Conservation (phyloP, 2,797 vertebrate genomes). For the Halcyon badia region DNA sequence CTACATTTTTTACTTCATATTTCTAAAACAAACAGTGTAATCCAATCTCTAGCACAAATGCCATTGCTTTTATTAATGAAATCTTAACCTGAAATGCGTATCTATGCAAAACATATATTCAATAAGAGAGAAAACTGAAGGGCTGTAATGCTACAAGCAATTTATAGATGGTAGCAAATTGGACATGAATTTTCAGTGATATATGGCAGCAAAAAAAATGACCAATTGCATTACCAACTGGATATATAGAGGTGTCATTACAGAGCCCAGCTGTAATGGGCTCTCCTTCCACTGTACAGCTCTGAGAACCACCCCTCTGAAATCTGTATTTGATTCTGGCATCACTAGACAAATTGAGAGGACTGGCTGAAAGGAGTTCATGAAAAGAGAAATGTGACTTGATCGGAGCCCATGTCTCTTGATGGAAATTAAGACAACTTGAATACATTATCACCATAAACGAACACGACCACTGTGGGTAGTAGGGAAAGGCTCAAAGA, state of each 20-base stretch:
- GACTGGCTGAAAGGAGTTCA: not conserved
- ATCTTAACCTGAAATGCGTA: not conserved
- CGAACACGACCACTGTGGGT: rapidly evolving
- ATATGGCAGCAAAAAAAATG: not conserved
- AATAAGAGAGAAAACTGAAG: not conserved
- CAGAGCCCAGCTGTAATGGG: not conserved
- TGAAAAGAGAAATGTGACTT: not conserved
- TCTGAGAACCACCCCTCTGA: not conserved
- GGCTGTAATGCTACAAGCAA: slow-evolving; percentile 35
- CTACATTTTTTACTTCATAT: not conserved
- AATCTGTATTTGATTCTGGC: not conserved
- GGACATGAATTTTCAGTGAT: not conserved
- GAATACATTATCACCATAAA: not conserved
- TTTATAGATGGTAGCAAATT: slow-evolving; percentile 60
- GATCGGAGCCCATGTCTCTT: not conserved
- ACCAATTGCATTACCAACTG: not conserved
- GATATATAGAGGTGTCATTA: not conserved
- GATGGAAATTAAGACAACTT: not conserved
- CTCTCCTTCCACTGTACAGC: not conserved
- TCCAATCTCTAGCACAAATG: not conserved
- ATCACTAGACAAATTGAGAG: not conserved
- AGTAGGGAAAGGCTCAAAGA: not conserved
- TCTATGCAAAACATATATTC: not conserved
- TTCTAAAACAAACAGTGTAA: not conserved
- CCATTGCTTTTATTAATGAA: not conserved